These are phyloP conservation scores for Macrotus californicus DNA, from an alignment of 2,113 vertebrate genomes.

Conservation along the genomic window DNA sequence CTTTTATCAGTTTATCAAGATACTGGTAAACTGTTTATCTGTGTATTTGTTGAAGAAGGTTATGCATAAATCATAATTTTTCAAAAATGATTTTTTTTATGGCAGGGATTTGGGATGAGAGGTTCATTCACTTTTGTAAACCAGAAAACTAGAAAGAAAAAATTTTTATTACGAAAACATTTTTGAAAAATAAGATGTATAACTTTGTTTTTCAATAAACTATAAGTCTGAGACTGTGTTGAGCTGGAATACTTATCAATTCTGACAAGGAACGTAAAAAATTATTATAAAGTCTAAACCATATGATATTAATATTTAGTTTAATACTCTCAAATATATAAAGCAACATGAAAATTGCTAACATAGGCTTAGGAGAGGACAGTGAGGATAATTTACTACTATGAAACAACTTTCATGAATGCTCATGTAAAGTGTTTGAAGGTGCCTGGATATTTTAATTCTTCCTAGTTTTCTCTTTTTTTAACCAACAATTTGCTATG, in stretches of 20 bases:
- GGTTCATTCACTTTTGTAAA: neutral
- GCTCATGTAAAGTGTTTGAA: neutral
- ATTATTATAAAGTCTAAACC: neutral
- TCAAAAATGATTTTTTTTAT: neutral
- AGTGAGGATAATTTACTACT: neutral
- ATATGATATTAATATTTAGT: neutral
- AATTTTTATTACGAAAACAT: neutral
- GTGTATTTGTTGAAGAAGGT: neutral
- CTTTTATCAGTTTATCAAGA: neutral
- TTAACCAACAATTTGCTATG: conserved; percentile 6
- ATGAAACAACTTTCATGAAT: neutral
- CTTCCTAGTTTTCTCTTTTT: neutral
- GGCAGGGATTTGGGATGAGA: neutral
- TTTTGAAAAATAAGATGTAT: neutral
- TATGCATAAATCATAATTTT: neutral
- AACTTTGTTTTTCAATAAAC: neutral
- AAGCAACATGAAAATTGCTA: neutral
- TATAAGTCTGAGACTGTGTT: neutral
- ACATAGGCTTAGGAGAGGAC: neutral
- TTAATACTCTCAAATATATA: neutral
- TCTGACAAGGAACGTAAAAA: neutral
- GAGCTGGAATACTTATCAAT: neutral
- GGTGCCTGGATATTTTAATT: neutral
- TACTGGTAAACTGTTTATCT: neutral
- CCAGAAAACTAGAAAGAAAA: neutral